Conservation (phyloP, 2,888 invertebrate genomes). For the Catocala nupta region DNA sequence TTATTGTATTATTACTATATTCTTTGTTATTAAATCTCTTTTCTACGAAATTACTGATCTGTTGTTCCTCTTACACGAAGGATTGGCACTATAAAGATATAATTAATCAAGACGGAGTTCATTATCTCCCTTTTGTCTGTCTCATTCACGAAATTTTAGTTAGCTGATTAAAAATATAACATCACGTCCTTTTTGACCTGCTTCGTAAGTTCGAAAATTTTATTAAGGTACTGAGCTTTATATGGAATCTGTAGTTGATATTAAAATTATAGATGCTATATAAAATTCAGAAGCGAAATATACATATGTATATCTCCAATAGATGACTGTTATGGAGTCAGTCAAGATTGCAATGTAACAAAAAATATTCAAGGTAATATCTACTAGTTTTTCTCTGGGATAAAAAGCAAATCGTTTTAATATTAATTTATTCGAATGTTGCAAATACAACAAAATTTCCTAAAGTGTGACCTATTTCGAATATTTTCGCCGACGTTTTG, state of each 20-base stretch:
- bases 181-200: too few relatives aligned
- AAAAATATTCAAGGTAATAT: conserved; percentile 12
- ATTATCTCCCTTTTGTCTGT: not conserved
- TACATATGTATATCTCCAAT: not conserved
- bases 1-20: conserved; percentile 3
- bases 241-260: too few relatives aligned
- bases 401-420: conserved; percentile 12
- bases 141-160: too few relatives aligned
- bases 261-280: too few relatives aligned
- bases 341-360: conserved; percentile 10
- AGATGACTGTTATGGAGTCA: conserved; percentile 3
- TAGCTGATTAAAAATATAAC: too few relatives aligned
- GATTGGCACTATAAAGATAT: not conserved
- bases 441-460: conserved; percentile 1
- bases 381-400: conserved; percentile 5
- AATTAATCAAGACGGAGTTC: not conserved
- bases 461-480: conserved; percentile 11
- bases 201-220: too few relatives aligned
- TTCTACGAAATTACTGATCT: not conserved
- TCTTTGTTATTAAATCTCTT: conserved; percentile 7
- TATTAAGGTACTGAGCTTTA: too few relatives aligned
- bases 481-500: conserved; percentile 7
- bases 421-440: conserved; percentile 14
- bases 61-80: conserved; percentile 26
- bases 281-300: too few relatives aligned